Evolutionary conservation across 2,888 invertebrate genomes (phyloP).

Genomic region (Agonopterix heracliana): DNA sequence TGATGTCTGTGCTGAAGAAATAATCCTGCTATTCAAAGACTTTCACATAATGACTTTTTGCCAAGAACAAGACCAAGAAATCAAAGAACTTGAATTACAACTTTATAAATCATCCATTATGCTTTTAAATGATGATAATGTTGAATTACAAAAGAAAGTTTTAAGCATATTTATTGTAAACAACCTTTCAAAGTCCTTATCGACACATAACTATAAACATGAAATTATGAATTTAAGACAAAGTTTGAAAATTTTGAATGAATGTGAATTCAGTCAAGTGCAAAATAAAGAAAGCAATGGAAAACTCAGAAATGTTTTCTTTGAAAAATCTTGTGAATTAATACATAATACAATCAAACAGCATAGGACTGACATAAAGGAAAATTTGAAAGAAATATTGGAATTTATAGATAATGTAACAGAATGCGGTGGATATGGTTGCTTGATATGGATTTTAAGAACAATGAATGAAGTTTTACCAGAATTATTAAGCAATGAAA

Average conservation of each 20-base stretch:
- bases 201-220: constrained; percentile 27
- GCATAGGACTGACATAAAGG: constrained; percentile 11
- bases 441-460: constrained; percentile 54
- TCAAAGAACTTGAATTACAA: constrained; percentile 28
- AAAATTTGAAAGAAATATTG: constrained; percentile 27
- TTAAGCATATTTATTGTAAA: constrained; percentile 38
- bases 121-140: constrained; percentile 32
- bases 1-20: constrained; percentile 30
- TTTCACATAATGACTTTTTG: constrained; percentile 18
- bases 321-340: constrained; percentile 51
- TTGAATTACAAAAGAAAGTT: constrained; percentile 37
- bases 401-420: constrained; percentile 43
- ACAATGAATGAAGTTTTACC: constrained; percentile 45
- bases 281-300: constrained; percentile 39
- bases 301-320: constrained; percentile 45
- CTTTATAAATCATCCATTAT: constrained; percentile 38
- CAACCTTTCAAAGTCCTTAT: constrained; percentile 25
- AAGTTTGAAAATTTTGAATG: constrained; percentile 27
- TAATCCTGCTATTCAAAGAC: constrained; percentile 28
- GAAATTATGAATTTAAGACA: constrained; percentile 36
- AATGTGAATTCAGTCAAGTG: constrained; percentile 22
- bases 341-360: constrained; percentile 29
- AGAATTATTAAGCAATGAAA: constrained; percentile 22
- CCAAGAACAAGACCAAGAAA: constrained; percentile 16
- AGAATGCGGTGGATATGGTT: constrained; percentile 67